Percentiles rank a stretch among this genome's conserved stretches.
Conservation (phyloP, 2,797 vertebrate genomes). For the Coccyzus lansbergi region DNA sequence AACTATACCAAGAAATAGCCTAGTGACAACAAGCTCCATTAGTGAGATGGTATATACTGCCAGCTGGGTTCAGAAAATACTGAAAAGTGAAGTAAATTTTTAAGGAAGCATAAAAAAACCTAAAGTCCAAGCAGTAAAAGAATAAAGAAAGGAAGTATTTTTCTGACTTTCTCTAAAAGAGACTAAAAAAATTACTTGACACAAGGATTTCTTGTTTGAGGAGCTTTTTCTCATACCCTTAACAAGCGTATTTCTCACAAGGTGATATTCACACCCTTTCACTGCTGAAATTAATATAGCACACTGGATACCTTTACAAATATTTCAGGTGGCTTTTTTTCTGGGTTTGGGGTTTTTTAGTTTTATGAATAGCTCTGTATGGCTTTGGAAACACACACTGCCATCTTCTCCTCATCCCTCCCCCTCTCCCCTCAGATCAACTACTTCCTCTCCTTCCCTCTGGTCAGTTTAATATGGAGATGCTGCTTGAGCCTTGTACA, state of each 20-base stretch:
- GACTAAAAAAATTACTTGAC: neutral
- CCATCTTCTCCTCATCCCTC: neutral
- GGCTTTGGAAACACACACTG: slow-evolving; percentile 50
- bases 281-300: slow-evolving; percentile 41
- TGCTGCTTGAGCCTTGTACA: slow-evolving; percentile 85
- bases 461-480: slow-evolving; percentile 89
- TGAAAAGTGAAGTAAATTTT: neutral
- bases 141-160: neutral
- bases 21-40: slow-evolving; percentile 53
- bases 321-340: slow-evolving; percentile 2
- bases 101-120: neutral
- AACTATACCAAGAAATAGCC: slow-evolving; percentile 64
- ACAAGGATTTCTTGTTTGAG: slow-evolving; percentile 18
- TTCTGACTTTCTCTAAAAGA: slow-evolving; percentile 3
- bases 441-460: slow-evolving; percentile 69
- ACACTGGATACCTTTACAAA: neutral
- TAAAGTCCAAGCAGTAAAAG: neutral
- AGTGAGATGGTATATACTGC: neutral
- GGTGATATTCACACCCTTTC: slow-evolving; percentile 33
- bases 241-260: neutral
- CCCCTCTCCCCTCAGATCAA: slow-evolving; percentile 54
- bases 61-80: slow-evolving; percentile 12
- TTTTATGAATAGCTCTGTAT: slow-evolving; percentile 33
- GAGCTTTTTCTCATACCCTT: slow-evolving; percentile 44
- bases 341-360: neutral